Base-by-base conservation (phyloP, 2,888 invertebrate genomes). In the Habrosyne pyritoides region DNA sequence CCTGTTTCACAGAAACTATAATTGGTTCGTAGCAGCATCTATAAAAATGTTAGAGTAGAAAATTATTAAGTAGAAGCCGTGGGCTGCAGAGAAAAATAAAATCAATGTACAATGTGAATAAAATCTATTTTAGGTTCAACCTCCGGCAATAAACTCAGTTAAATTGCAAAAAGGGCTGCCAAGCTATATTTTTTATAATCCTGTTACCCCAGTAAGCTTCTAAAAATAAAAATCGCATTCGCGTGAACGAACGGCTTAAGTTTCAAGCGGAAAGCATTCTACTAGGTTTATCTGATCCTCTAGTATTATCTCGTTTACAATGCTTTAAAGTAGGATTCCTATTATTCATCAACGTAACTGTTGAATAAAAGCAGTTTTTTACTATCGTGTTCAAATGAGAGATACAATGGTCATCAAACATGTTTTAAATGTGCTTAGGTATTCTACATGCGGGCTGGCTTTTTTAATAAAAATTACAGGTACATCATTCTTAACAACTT, bases 81-180 rank as follows among this genome's bases (percentile, higher is more conserved):
- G 18, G 42, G 18, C 18, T 42, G 42, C 0, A 42, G 18, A 42
- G 42, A 8, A 42, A 36, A 42, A 42, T 36, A 36, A 14, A 14
- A 14, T 42, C 42, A 42, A 14, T 42, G 18, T 14, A 1, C 14
- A 7, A 42, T 18, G 42, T 8, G 8, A 42, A 42, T 42, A 42
- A 42, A 42, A 42, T 42, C 42, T 42, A 42, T 42, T 42, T 42
- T 2, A 42, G 14, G 36, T 14, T 0, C 36, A 18, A 42, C 42
- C 42, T 42, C 18, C 18, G 42, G 42, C 42, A 42, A 42, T 42
- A 42, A 42, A 42, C 42, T 42, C 42, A 18, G 42, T 42, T 42
- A 42, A 42, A 42, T 42, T 42, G 42, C 18, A 42, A 42, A 42
- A 42, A 42, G 42, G 42, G 42, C 42, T 42, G 18, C 42, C 42